Evolutionary conservation across 1,140 invertebrate genomes (phyloP), one percentile per base, ranked within the genome.

Genomic region (Ostrea denselamellosa): DNA sequence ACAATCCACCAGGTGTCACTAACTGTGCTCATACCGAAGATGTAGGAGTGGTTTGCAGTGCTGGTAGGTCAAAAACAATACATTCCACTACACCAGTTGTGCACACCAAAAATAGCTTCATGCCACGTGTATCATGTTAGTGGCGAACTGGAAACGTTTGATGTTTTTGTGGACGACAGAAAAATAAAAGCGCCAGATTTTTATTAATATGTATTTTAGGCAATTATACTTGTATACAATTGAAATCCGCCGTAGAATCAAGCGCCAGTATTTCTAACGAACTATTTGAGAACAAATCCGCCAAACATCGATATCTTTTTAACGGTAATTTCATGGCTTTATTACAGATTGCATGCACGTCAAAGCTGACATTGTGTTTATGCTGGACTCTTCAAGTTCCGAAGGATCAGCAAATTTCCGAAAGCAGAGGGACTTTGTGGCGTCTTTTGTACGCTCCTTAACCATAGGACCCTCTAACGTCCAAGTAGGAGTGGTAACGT

Each of bases 361-460:
- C 12, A 85, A 52, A 77, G 89, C 89, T 10, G 91, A 92, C 68
- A 84, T 92, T 3, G 87, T 91, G 8, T 92, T 92, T 77, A 83
- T 92, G 10, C 65, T 92, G 58, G 91, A 92, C 51, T 71, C 90
- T 19, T 92, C 90, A 8, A 83, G 86, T 22, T 90, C 88, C 83
- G 90, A 88, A 28, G 87, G 88, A 22, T 2, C 62, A 8, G 2
- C 51, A 4, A 90, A 91, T 82, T 91, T 92, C 84, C 22, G 86
- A 54, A 89, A 90, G 86, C 87, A 90, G 54, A 84, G 88, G n/a
- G n/a, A 86, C 17, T 92, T 92, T 83, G 90, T 92, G 17, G 86
- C 77, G 8, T 86, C 85, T 3, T 82, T 92, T 87, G 89, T 87
- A 12, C 25, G 88, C 17, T 56, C 88, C 9, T 87, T 92, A 44